phyloP scores from a whole-genome alignment of 2,113 vertebrate genomes.

The Grantiella picta region DNA sequence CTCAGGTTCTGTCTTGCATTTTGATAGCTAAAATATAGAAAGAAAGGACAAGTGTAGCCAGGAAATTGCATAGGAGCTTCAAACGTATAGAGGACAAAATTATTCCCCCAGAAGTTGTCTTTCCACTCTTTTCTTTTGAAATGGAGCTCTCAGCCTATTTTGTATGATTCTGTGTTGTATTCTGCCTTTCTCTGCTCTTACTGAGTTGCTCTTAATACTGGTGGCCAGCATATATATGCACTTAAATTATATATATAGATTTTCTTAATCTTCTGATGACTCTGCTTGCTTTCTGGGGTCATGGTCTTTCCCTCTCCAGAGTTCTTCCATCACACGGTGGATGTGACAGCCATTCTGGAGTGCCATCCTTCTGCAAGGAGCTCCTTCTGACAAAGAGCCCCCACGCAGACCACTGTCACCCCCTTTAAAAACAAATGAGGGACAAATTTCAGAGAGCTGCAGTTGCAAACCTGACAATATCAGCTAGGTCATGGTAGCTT shows the following conservation, averaged over 20 bases:
- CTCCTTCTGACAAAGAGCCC: background rate
- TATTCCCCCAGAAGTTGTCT: background rate
- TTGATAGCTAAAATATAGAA: background rate
- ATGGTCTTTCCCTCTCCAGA: background rate
- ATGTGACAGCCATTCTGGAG: background rate
- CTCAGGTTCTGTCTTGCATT: background rate
- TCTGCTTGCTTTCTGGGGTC: background rate
- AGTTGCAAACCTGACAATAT: background rate
- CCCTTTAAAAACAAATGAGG: slow-evolving; percentile 13
- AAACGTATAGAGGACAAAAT: background rate
- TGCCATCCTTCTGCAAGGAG: background rate
- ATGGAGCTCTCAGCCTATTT: background rate
- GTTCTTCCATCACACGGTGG: background rate
- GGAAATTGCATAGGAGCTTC: background rate
- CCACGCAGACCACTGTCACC: rapidly evolving
- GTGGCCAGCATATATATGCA: too few relatives aligned
- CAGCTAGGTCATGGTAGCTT: slow-evolving; percentile 23
- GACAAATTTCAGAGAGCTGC: slow-evolving; percentile 1
- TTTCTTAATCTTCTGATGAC: background rate
- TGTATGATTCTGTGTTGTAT: background rate
- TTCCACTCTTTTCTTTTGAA: background rate
- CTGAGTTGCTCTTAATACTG: background rate
- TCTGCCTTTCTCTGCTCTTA: background rate
- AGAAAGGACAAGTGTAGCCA: background rate
- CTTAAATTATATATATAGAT: background rate